These are phyloP conservation scores for Emydura subglobosa DNA, from an alignment of 2,113 vertebrate species.

Conservation along the genomic window DNA sequence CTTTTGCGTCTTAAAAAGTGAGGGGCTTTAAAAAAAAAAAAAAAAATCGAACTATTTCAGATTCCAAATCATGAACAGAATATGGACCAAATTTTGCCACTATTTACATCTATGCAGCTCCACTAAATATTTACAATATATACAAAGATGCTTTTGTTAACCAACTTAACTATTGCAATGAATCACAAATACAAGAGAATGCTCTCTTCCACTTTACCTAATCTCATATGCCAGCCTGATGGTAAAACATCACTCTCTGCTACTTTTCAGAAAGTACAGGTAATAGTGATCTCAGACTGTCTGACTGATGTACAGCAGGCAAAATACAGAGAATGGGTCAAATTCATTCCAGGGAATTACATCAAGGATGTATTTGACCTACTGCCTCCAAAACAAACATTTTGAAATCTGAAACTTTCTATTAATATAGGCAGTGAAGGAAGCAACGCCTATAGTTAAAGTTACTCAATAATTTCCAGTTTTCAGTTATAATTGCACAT, in stretches of 20 bases:
- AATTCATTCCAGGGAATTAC: neutral
- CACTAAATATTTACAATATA: neutral
- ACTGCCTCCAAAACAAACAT: neutral
- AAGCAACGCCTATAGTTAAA: neutral
- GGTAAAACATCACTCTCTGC: neutral
- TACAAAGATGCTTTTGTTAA: neutral
- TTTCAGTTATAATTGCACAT: neutral
- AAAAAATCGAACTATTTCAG: neutral
- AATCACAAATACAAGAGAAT: neutral
- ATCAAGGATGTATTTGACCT: accelerated
- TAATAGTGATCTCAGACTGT: neutral
- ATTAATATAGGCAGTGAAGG: neutral
- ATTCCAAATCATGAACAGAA: neutral
- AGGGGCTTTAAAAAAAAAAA: neutral
- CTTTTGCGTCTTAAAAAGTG: neutral
- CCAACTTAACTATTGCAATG: neutral
- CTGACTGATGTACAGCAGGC: neutral
- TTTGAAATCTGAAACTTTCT: neutral
- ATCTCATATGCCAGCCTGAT: neutral
- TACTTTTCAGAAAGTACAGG: neutral
- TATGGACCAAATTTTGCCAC: neutral
- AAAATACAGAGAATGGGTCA: neutral
- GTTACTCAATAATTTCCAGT: neutral
- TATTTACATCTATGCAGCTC: neutral
- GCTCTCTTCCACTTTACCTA: neutral